Evolutionary conservation across 2,888 invertebrate genomes (phyloP).

Genomic region (Danaus chrysippus): DNA sequence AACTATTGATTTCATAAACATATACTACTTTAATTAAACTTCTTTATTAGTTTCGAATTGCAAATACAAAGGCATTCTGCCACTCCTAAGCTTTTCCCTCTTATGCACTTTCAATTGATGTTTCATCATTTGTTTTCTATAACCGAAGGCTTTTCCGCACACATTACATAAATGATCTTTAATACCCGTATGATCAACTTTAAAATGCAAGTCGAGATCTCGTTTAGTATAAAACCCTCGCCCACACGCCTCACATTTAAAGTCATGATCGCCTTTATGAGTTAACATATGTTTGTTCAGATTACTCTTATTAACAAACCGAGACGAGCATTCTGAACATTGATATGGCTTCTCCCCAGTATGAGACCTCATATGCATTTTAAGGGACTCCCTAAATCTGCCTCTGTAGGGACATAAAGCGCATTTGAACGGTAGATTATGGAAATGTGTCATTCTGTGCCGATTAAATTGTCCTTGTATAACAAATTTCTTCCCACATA

Average conservation of each 20-base stretch:
- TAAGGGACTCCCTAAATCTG: slow-evolving; percentile 59
- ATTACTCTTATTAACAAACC: slow-evolving; percentile 66
- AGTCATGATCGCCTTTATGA: slow-evolving; percentile 54
- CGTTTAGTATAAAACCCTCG: slow-evolving; percentile 59
- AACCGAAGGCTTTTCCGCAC: slow-evolving; percentile 67
- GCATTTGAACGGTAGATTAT: slow-evolving; percentile 60
- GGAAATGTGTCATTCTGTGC: slow-evolving; percentile 63
- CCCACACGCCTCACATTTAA: slow-evolving; percentile 60
- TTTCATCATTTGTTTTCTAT: slow-evolving; percentile 69
- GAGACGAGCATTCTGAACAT: slow-evolving; percentile 57
- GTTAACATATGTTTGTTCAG: slow-evolving; percentile 60
- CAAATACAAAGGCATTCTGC: slow-evolving; percentile 62
- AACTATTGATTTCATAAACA: not conserved
- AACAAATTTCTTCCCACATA: slow-evolving; percentile 63
- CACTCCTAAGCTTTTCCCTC: slow-evolving; percentile 57
- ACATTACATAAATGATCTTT: slow-evolving; percentile 62
- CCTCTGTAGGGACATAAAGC: slow-evolving; percentile 63
- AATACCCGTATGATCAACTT: slow-evolving; percentile 63
- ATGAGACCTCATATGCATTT: slow-evolving; percentile 68
- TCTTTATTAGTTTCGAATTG: slow-evolving; percentile 51
- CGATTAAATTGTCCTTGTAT: slow-evolving; percentile 52
- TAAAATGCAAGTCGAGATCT: slow-evolving; percentile 52
- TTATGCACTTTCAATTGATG: slow-evolving; percentile 68
- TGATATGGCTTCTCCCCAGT: slow-evolving; percentile 69
- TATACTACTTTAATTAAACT: slow-evolving; percentile 24